phyloP scores from a whole-genome alignment of 2,888 invertebrate genomes.

The Phrixothrix hirtus region DNA sequence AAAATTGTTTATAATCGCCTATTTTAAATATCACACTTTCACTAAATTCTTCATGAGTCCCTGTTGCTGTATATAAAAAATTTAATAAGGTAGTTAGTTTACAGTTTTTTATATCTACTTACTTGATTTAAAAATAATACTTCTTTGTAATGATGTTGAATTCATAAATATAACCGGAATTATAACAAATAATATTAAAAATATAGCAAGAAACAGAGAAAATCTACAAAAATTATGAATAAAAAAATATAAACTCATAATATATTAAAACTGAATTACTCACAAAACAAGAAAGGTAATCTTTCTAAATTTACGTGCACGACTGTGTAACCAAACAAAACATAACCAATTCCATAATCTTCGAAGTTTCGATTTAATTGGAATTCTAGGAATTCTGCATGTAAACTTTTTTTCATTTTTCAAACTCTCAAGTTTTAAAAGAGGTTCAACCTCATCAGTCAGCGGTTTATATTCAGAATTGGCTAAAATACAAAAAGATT shows the following conservation, averaged over 20 bases:
- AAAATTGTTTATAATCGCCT: neutral
- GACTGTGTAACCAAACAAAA: neutral
- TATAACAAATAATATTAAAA: neutral
- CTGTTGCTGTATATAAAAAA: neutral
- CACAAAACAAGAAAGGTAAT: neutral
- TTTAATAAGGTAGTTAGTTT: neutral
- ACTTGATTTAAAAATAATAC: neutral
- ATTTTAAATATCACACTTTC: neutral
- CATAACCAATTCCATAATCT: neutral
- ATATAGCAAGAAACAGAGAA: neutral
- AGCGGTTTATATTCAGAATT: too few species aligned
- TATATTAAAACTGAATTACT: too few species aligned
- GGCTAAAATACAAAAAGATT: too few species aligned
- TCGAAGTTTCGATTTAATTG: neutral
- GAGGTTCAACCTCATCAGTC: too few species aligned
- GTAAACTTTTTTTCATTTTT: neutral
- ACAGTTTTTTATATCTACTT: neutral
- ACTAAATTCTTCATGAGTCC: neutral
- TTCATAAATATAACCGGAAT: neutral
- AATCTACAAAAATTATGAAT: too few species aligned
- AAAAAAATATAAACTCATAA: too few species aligned
- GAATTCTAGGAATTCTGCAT: neutral
- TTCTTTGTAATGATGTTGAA: neutral
- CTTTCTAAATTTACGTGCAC: neutral
- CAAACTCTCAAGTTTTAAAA: neutral